phyloP scores from a whole-genome alignment of 1,140 invertebrate species.

The Pemphigus obesinymphae region DNA sequence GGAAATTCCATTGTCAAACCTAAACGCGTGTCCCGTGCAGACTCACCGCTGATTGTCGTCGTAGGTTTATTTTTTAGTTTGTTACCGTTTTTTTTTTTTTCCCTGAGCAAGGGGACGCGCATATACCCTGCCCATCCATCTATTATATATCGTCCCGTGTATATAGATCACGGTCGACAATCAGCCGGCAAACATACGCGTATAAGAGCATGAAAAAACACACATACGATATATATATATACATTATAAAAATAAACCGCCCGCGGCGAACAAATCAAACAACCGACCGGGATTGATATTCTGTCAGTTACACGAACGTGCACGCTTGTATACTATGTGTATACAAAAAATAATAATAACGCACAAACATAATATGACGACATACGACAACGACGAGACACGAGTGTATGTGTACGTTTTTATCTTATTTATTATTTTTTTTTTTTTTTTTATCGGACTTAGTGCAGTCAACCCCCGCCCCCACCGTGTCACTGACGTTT shows the following conservation, averaged over 20 bases:
- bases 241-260: constrained; percentile 22
- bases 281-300: constrained; percentile 37
- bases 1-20: constrained; percentile 18
- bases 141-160: neutral
- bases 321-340: neutral
- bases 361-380: neutral
- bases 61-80: neutral
- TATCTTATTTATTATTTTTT: too few relatives aligned
- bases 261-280: constrained; percentile 37
- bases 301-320: constrained; percentile 29
- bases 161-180: constrained; percentile 11
- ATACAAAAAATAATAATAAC: constrained; percentile 16
- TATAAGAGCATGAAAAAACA: neutral
- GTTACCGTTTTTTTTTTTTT: constrained; percentile 32
- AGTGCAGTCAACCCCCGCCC: neutral
- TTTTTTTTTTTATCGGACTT: constrained; percentile 23
- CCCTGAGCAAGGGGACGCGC: neutral
- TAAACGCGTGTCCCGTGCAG: constrained; percentile 20
- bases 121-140: neutral
- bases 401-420: too few relatives aligned
- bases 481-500: constrained; percentile 22
- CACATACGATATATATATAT: neutral
- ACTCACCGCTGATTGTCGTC: constrained; percentile 2
- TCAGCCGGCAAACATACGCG: neutral
- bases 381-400: neutral